Conservation (phyloP, 2,797 vertebrate genomes). For the Spea hammondii region DNA sequence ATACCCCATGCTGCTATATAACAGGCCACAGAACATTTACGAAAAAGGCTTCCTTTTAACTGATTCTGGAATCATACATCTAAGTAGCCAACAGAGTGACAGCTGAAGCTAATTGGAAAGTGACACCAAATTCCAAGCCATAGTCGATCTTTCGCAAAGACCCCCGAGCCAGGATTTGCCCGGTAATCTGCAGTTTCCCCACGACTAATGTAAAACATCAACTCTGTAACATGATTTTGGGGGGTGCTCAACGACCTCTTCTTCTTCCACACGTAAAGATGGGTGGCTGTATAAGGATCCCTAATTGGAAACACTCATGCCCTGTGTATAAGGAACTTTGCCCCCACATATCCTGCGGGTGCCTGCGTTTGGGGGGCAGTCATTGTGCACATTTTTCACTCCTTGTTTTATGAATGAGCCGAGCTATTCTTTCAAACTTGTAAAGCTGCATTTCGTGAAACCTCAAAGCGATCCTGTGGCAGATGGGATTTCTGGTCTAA, state of each 20-base stretch:
- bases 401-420: constrained; percentile 45
- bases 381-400: constrained; percentile 25
- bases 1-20: too few species aligned
- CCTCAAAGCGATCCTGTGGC: constrained; percentile 33
- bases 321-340: not conserved
- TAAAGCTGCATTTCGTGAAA: constrained; percentile 42
- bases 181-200: too few species aligned
- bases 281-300: constrained; percentile 33
- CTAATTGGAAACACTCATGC: constrained; percentile 8
- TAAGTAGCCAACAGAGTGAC: too few species aligned
- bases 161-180: too few species aligned
- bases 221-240: not conserved
- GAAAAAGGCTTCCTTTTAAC: too few species aligned
- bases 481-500: constrained; percentile 39
- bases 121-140: too few species aligned
- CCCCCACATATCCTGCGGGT: constrained; percentile 14
- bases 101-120: too few species aligned
- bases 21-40: too few species aligned
- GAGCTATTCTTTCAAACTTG: constrained; percentile 45
- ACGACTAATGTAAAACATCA: too few species aligned
- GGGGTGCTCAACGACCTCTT: not conserved
- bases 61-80: too few species aligned
- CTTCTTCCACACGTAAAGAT: constrained; percentile 57
- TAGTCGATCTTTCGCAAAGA: too few species aligned
- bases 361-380: constrained; percentile 8